Evolutionary conservation across 2,888 invertebrate genomes (phyloP).

Genomic region (Saturnia japonica): DNA sequence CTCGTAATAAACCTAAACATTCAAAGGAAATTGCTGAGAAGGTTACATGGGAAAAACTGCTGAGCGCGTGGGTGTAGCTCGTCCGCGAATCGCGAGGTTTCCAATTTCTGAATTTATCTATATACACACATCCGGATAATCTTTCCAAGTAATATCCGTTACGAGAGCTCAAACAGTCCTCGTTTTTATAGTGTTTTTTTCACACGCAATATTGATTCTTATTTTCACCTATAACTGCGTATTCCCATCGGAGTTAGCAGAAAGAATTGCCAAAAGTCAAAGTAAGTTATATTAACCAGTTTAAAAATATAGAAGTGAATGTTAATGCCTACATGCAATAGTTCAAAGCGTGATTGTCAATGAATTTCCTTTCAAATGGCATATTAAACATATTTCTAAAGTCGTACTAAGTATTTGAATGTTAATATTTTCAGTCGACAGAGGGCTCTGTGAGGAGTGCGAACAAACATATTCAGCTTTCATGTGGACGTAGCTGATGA

Average conservation of each 20-base stretch:
- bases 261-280: background rate
- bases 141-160: background rate
- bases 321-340: no score
- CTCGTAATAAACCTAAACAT: background rate
- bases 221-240: background rate
- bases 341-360: background rate
- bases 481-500: constrained; percentile 5
- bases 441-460: background rate
- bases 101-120: constrained; percentile 6
- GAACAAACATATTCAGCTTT: constrained; percentile 6
- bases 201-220: background rate
- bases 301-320: background rate
- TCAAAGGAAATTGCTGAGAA: constrained; percentile 4
- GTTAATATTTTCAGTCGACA: background rate
- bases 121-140: constrained; percentile 6
- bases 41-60: background rate
- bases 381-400: background rate
- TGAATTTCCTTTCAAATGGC: background rate
- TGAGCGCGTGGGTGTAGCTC: background rate
- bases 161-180: background rate
- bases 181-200: background rate
- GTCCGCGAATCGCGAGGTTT: background rate
- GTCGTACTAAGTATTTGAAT: background rate
- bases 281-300: background rate
- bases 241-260: background rate